Base-by-base conservation (phyloP, 2,888 invertebrate species). In the Perizoma affinitatum region DNA sequence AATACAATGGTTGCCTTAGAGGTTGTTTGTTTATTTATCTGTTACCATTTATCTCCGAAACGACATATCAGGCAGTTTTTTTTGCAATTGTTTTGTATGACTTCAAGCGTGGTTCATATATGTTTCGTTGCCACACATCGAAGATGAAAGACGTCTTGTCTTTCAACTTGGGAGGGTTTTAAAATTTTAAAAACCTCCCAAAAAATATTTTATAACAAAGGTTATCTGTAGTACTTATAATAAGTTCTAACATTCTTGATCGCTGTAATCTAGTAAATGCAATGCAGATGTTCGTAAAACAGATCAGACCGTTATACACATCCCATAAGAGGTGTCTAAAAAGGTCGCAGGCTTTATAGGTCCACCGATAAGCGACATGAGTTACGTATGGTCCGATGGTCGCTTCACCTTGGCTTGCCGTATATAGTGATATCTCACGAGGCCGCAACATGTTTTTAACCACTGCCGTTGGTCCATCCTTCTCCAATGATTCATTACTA, bases 341-440 rank as follows among this genome's bases (percentile, higher is more conserved):
- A 70, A 65, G 68, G 68, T 65, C 54, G 57, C 63, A 64, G 65
- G 70, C 73, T 71, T 67, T 68, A 65, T 70, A 70, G 68, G 68
- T 65, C 55, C 59, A 64, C 68, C 70, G 74, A 71, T 67, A 71
- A 68, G 73, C 70, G 71, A 71, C 77, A 70, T 73, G 75, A 77
- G 75, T 76, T 76, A 76, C 75, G 79, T 83, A 84, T 84, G 82
- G 84, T 76, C 78, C 79, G 80, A 75, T 80, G 83, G 78, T 80
- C 80, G 83, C 78, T 80, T 87, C 79, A 84, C 90, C 90, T 90
- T 87, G 87, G 72, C 70, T 75, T 73, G 62, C 90, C 90, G 79
- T 87, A 86, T 86, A 87, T 78, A 87, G 89, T 74, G 74, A 82
- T 88, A 87, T 84, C 82, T 75, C 82, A 73, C 88, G 89, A 90